Conservation (phyloP, 2,888 invertebrate species). For the Drosophila atripex region DNA sequence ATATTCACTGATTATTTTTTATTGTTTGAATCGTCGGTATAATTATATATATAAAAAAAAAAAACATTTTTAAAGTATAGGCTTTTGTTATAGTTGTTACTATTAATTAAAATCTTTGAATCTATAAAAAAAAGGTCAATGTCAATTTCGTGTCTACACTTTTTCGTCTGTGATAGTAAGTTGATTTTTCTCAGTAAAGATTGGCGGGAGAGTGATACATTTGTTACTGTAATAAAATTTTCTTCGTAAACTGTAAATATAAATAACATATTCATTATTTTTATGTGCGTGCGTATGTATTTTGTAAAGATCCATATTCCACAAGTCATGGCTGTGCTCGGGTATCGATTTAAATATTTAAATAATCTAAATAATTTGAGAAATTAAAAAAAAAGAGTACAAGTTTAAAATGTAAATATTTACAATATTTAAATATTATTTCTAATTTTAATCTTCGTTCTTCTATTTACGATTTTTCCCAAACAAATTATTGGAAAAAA, state of each 20-base stretch:
- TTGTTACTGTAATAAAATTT: not conserved
- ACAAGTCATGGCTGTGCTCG: slow-evolving; percentile 1
- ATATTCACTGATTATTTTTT: slow-evolving; percentile 69
- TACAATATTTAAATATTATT: no score
- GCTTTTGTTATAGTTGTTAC: not conserved
- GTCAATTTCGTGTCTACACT: not conserved
- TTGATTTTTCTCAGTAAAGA: slow-evolving; percentile 2
- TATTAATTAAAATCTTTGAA: not conserved
- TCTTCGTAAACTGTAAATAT: not conserved
- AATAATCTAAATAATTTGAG: not conserved
- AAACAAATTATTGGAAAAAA: no score
- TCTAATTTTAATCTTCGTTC: no score
- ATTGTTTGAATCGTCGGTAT: slow-evolving; percentile 63
- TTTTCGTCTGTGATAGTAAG: not conserved
- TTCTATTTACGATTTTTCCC: no score
- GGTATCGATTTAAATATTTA: not conserved
- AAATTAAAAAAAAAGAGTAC: not conserved
- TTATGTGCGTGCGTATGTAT: not conserved
- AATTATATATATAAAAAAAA: slow-evolving; percentile 68
- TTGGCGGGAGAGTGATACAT: not conserved
- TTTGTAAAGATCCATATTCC: not conserved
- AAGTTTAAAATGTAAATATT: no score
- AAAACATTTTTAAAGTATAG: slow-evolving; percentile 52
- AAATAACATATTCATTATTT: not conserved
- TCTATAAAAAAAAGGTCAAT: not conserved